Base-by-base conservation (phyloP, 2,888 invertebrate genomes). In the Coecobrya sp. region DNA sequence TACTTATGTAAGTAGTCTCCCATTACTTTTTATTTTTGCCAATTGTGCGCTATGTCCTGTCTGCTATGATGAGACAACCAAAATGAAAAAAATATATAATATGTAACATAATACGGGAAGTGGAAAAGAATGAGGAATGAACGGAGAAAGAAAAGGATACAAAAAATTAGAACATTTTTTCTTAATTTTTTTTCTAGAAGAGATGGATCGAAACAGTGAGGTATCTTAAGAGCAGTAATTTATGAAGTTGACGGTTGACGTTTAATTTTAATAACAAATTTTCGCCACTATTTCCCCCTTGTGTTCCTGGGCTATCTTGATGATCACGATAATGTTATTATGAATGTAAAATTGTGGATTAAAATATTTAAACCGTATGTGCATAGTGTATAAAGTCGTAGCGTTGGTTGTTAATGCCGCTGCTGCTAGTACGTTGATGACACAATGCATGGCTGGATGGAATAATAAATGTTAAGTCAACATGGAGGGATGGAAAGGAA, bases 201-300 rank as follows among this genome's bases (percentile, higher is more conserved):
- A 49, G 49, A 49, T 16, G 16, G 19, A 16, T 5, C 0, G 7
- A 27, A 65, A 65, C 11, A 27, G 4, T 8, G 16, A 25, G 27
- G n/a, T n/a, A n/a, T n/a, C n/a, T n/a, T n/a, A n/a, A n/a, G n/a
- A n/a, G n/a, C n/a, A n/a, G n/a, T n/a, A n/a, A n/a, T n/a, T n/a
- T n/a, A 4, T 70, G n/a, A 10, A 70, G 7, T 70, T 70, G 68
- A 70, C 68, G 36, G 7, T 70, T 70, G 68, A 70, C 68, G 36
- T 36, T 30, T 70, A 70, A 30, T 70, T 70, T 70, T 70, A 70
- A 70, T 70, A 70, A 70, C 68, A 70, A 70, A 70, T 70, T 70
- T 36, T 16, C n/a, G 7, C 68, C 10, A 0, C n/a, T 36, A 0
- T 16, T 70, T 16, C n/a, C 7, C 36, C 13, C 30, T 70, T 30